These are phyloP conservation scores for Siniperca knerii DNA, from an alignment of 2,113 vertebrate species.

Conservation along the genomic window DNA sequence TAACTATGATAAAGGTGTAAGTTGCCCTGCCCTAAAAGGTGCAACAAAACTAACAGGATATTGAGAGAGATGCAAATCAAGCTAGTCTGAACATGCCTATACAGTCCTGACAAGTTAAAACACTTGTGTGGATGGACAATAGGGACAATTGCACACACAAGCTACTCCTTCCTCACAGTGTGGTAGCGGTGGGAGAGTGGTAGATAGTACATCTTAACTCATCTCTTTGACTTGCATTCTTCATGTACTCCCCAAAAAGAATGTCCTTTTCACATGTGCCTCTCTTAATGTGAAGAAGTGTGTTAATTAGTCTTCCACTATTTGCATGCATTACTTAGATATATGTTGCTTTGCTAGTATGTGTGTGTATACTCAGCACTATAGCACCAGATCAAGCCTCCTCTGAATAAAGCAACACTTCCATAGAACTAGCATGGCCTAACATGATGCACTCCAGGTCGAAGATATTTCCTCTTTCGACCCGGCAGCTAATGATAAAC, in stretches of 20 bases:
- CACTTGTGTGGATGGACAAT: not conserved
- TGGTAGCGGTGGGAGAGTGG: not conserved
- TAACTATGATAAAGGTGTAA: not conserved
- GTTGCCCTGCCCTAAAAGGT: not conserved
- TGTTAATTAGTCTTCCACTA: not conserved
- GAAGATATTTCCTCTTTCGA: conserved; percentile 36
- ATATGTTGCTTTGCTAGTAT: not conserved
- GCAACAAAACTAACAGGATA: conserved; percentile 6
- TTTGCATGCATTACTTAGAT: not conserved
- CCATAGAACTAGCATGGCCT: not conserved
- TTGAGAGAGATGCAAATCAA: not conserved
- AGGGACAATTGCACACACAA: not conserved
- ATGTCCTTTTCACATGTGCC: not conserved
- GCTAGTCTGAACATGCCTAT: not conserved
- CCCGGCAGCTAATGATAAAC: conserved; percentile 42
- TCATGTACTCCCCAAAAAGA: not conserved
- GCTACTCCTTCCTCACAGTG: not conserved
- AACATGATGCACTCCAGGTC: conserved; percentile 21
- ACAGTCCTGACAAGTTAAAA: not conserved
- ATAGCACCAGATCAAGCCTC: conserved; percentile 6
- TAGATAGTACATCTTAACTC: not conserved
- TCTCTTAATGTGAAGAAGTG: not conserved
- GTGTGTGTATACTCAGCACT: not conserved
- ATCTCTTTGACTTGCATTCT: not conserved
- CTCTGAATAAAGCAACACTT: conserved; percentile 26